Conservation (phyloP, 2,113 vertebrate species). For the Electrona antarctica region DNA sequence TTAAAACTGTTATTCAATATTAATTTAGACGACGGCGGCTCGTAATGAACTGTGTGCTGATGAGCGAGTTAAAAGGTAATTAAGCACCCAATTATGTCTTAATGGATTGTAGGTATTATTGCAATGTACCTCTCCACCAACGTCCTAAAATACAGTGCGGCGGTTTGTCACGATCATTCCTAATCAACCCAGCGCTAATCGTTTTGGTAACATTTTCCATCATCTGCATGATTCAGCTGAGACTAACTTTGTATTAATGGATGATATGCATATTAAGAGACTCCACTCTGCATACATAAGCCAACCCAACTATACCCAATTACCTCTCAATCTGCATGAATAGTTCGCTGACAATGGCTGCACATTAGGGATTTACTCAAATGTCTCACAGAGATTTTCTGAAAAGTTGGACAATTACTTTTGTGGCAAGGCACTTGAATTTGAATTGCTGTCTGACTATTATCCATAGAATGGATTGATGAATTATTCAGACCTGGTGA, state of each 20-base stretch:
- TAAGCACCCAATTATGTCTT: conserved; percentile 64
- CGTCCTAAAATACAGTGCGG: conserved; percentile 28
- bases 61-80: conserved; percentile 59
- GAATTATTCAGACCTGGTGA: conserved; percentile 15
- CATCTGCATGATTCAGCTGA: conserved; percentile 30
- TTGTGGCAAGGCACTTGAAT: not conserved
- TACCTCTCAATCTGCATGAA: conserved; percentile 13
- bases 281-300: conserved; percentile 5
- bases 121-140: conserved; percentile 43
- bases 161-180: conserved; percentile 36
- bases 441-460: not conserved
- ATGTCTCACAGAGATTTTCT: not conserved
- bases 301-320: not conserved
- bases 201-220: conserved; percentile 33
- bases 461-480: conserved; percentile 6
- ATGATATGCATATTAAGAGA: conserved; percentile 4
- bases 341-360: not conserved
- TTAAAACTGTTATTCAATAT: conserved; percentile 58
- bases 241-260: not conserved
- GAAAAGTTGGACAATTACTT: not conserved
- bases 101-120: conserved; percentile 59
- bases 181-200: conserved; percentile 49
- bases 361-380: conserved; percentile 2
- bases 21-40: conserved; percentile 54
- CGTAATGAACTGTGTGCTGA: conserved; percentile 43